phyloP scores from a whole-genome alignment of 1,140 invertebrate genomes.

The Orchesella cincta region DNA sequence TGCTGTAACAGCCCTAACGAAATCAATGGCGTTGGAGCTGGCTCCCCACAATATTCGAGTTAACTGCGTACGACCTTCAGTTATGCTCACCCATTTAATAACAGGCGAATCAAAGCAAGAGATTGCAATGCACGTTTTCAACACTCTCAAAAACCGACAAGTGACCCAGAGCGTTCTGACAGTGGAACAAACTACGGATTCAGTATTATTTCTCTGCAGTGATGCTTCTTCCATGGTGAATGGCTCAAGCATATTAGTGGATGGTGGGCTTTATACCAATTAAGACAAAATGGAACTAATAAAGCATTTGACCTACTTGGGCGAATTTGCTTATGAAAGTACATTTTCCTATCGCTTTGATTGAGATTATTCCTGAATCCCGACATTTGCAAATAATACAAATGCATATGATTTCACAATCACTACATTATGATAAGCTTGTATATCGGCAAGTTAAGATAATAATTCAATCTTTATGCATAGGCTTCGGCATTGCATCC shows the following conservation, averaged over 20 bases:
- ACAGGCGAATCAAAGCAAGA: not conserved
- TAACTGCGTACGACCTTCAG: constrained; percentile 32
- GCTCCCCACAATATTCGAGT: constrained; percentile 32
- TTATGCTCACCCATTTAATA: constrained; percentile 26
- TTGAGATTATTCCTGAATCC: no score
- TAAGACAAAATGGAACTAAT: constrained; percentile 2
- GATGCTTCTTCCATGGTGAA: constrained; percentile 23
- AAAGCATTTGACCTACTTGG: no score
- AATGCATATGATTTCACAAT: no score
- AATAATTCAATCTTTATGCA: no score
- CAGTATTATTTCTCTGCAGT: constrained; percentile 12
- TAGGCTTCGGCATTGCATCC: no score
- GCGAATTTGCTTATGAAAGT: no score
- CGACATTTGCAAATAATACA: no score
- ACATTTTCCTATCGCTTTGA: no score
- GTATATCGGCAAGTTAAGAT: no score
- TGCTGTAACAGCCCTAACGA: constrained; percentile 37
- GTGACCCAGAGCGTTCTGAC: not conserved
- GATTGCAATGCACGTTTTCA: not conserved
- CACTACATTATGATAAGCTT: no score
- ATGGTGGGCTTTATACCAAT: constrained; percentile 13
- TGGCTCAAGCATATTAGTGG: constrained; percentile 10
- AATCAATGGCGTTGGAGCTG: constrained; percentile 38
- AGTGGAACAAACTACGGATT: constrained; percentile 14
- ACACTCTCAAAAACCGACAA: not conserved